Conservation (phyloP, 2,113 vertebrate species). For the Onychostruthus taczanowskii region DNA sequence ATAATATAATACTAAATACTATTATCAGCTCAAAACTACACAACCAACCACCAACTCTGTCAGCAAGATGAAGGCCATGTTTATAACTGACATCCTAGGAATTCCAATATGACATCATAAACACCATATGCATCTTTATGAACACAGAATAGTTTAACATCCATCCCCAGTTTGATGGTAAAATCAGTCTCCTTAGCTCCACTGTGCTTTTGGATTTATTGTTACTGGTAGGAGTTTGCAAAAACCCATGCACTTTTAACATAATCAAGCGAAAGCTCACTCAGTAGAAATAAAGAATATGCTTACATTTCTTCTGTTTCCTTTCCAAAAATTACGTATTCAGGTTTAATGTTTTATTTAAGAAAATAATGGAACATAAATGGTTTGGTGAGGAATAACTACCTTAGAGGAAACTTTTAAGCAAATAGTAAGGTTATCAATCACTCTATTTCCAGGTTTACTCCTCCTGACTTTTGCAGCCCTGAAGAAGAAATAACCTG, state of each 20-base stretch:
- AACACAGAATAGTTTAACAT: neutral
- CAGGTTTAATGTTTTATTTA: neutral
- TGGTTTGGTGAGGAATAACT: neutral
- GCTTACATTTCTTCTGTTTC: neutral
- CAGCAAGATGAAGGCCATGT: neutral
- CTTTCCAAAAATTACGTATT: neutral
- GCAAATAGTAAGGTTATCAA: neutral
- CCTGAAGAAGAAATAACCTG: neutral
- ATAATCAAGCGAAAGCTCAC: neutral
- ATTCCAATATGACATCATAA: neutral
- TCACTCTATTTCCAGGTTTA: neutral
- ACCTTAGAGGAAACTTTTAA: neutral
- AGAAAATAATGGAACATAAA: neutral
- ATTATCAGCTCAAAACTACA: neutral
- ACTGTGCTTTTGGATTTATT: neutral
- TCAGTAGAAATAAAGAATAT: neutral
- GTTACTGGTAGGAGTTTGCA: neutral
- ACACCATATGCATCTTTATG: neutral
- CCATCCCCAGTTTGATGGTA: neutral
- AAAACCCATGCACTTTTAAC: neutral
- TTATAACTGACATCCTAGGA: neutral
- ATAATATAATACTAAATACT: neutral
- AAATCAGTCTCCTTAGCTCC: neutral
- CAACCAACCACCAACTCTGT: neutral
- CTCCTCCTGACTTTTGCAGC: neutral